Evolutionary conservation across 2,888 invertebrate species (phyloP), one percentile per base, ranked within the genome.

Genomic region (Parapristionchus giblindavisi): DNA sequence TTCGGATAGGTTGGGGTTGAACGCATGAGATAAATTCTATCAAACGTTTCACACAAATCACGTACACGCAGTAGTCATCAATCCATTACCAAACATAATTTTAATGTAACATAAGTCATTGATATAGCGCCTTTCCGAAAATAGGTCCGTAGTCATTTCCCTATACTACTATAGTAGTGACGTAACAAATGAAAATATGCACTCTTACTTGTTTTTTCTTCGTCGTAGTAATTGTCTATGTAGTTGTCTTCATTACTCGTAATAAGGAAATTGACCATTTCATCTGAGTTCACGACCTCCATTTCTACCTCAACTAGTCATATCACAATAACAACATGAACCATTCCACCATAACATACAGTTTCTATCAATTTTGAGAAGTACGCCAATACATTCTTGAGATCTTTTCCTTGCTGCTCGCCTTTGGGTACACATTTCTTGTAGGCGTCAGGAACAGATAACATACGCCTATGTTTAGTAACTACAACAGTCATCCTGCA

Each of bases 181-280:
- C n/a, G n/a, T n/a, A n/a, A n/a, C n/a, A n/a, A n/a, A n/a, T n/a
- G n/a, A n/a, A n/a, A n/a, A n/a, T n/a, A n/a, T n/a, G n/a, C n/a
- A n/a, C n/a, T n/a, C 68, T 70, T 38, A 70, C 70, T 54, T 38
- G 43, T 43, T 70, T 70, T 43, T 29, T 34, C 21, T 36, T 34
- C 38, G 17, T 38, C 24, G 27, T 17, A 70, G 54, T 38, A 52
- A 54, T 70, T 70, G 70, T 43, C 11, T 36, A n/a, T 24, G 54
- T 27, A 36, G 36, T 70, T 70, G 14, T 70, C 70, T 24, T 70
- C 38, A 24, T 52, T 54, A 11, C 11, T 21, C 54, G 52, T 36
- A 0, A 70, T 38, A 29, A 70, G 70, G 54, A 54, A 70, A 21
- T 70, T 54, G 36, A 70, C 70, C 11, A 70, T 70, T 2, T 52